These are phyloP conservation scores for Catharus minimus DNA, from an alignment of 2,113 vertebrate species.

Conservation along the genomic window DNA sequence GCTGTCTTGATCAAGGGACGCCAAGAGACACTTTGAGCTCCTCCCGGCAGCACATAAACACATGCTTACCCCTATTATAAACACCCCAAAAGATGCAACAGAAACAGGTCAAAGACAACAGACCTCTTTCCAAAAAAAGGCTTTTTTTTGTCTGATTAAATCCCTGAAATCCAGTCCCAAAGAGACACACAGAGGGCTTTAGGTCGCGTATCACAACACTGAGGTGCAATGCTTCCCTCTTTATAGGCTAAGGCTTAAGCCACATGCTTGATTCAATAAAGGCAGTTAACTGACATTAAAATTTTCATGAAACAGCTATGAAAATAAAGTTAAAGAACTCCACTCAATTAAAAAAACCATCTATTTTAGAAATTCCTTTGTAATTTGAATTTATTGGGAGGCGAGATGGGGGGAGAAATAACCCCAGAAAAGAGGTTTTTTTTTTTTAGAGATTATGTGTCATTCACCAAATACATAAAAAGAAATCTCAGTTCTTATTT, in stretches of 20 bases:
- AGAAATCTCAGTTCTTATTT: slow-evolving; percentile 40
- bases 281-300: not conserved
- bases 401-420: rapidly evolving
- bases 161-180: not conserved
- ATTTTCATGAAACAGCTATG: not conserved
- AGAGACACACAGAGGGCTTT: not conserved
- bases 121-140: not conserved
- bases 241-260: not conserved
- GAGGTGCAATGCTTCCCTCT: not conserved
- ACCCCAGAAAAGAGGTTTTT: not conserved
- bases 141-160: not conserved
- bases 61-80: rapidly evolving
- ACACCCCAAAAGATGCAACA: not conserved
- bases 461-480: slow-evolving; percentile 46
- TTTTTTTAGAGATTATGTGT: slow-evolving; percentile 19
- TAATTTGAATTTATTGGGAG: not conserved
- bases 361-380: not conserved
- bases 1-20: not conserved
- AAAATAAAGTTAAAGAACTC: not conserved
- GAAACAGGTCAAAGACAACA: not conserved
- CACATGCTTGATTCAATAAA: not conserved
- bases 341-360: not conserved
- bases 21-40: not conserved
- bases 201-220: rapidly evolving
- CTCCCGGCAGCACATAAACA: rapidly evolving